Percentiles rank a stretch among this genome's conserved stretches.
These are phyloP conservation scores for Hemichromis elongatus DNA, from an alignment of 2,113 vertebrate species.

Conservation along the genomic window DNA sequence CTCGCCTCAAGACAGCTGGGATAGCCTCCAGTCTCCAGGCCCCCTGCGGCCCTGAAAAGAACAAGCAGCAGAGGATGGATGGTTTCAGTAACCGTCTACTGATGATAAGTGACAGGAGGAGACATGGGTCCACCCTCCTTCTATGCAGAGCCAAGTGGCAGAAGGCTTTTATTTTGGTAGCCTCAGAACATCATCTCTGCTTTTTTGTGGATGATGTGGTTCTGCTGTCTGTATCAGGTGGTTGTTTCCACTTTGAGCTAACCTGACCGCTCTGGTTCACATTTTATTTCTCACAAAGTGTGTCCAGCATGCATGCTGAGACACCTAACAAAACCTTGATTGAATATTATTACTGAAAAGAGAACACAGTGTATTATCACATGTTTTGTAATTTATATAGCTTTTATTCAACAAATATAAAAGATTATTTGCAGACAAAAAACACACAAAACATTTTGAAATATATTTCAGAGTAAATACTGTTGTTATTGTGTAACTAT, in stretches of 20 bases:
- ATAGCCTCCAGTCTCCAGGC: too few species aligned
- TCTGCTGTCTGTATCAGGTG: neutral
- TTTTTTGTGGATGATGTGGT: neutral
- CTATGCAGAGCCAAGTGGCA: neutral
- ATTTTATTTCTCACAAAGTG: neutral
- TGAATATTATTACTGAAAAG: neutral
- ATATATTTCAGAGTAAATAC: neutral
- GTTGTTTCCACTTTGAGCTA: neutral
- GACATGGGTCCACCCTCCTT: neutral
- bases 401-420: neutral
- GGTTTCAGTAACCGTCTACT: accelerated
- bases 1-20: too few species aligned
- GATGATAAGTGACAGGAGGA: neutral
- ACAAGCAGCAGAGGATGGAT: too few species aligned
- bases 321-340: neutral
- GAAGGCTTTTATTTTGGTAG: neutral
- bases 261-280: neutral
- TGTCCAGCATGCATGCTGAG: accelerated
- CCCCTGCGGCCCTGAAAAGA: too few species aligned
- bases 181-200: neutral
- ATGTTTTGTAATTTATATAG: accelerated
- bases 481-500: neutral
- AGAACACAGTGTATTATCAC: neutral
- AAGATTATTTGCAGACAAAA: neutral
- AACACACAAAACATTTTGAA: neutral